A percentile compares a stretch with the other conserved stretches of the same genome.
phyloP scores from a whole-genome alignment of 2,888 invertebrate species.

The Lasioglossum marginatum region DNA sequence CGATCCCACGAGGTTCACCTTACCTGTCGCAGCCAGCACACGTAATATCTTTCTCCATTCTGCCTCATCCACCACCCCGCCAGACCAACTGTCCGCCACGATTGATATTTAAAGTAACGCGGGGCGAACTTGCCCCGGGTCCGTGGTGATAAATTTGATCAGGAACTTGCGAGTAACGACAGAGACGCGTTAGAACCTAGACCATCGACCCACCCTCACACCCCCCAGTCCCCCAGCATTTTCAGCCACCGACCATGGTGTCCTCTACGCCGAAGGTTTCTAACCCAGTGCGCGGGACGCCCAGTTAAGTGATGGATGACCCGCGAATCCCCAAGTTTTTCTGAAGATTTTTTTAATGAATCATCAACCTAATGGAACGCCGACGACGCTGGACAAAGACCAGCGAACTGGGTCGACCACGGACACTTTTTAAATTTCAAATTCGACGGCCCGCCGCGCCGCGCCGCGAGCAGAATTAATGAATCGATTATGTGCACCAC shows the following conservation, averaged over 20 bases:
- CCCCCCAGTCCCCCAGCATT: not conserved
- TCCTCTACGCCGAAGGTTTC: not conserved
- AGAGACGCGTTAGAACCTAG: conserved; percentile 1
- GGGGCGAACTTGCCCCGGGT: not conserved
- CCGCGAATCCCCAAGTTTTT: conserved; percentile 23
- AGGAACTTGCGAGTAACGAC: conserved; percentile 31
- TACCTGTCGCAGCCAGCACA: conserved; percentile 60
- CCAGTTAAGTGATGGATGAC: conserved; percentile 29
- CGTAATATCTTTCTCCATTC: conserved; percentile 35
- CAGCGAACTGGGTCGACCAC: conserved; percentile 6
- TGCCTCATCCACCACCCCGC: conserved; percentile 2
- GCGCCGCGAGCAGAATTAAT: not conserved
- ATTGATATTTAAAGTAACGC: conserved; percentile 43
- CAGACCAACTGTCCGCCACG: conserved; percentile 27
- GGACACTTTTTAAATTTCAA: conserved; percentile 18
- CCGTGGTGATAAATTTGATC: conserved; percentile 33
- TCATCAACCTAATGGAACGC: conserved; percentile 5
- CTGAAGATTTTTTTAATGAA: conserved; percentile 19
- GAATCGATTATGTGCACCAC: not conserved
- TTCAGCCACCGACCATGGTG: not conserved
- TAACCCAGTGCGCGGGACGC: not conserved
- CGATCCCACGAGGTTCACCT: conserved; percentile 75
- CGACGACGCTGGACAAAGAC: not conserved
- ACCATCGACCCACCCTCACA: not conserved
- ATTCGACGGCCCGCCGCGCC: not conserved